A percentile compares a stretch with the other conserved stretches of the same genome.
Conservation (phyloP, 2,888 invertebrate species). For the Eupithecia vulgata region DNA sequence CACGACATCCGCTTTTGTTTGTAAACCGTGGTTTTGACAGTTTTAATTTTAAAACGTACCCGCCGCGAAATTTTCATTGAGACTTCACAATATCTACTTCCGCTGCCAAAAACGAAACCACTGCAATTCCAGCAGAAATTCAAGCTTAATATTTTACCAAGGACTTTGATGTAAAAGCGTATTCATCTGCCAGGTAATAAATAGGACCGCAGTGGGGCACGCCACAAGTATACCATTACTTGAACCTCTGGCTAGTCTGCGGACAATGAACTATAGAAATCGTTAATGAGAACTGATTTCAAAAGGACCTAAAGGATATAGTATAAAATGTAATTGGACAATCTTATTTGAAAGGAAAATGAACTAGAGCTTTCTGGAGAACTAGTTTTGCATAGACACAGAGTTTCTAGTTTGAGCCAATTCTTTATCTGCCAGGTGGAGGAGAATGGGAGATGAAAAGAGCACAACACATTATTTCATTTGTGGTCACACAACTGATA, state of each 20-base stretch:
- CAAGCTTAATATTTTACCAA: neutral
- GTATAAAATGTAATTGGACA: neutral
- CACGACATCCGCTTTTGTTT: neutral
- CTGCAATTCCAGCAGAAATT: neutral
- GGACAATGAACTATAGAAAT: conserved; percentile 8
- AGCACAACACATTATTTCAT: too few relatives aligned
- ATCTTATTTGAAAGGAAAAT: neutral
- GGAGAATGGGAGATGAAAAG: neutral
- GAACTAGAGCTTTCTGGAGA: neutral
- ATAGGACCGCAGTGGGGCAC: conserved; percentile 10
- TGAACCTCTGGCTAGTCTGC: neutral
- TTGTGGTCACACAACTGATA: neutral
- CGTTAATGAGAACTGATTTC: conserved; percentile 4
- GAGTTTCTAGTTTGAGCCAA: neutral
- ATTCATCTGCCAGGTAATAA: neutral
- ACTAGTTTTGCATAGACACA: neutral
- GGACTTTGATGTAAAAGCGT: neutral
- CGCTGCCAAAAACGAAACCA: neutral
- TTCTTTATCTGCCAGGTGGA: too few relatives aligned
- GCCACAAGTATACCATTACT: conserved; percentile 17
- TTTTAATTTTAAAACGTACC: neutral
- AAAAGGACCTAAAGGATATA: neutral
- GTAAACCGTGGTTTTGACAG: neutral
- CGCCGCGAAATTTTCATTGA: neutral
- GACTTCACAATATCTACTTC: neutral